Evolutionary conservation across 2,113 vertebrate genomes (phyloP).

Genomic region (Myiozetetes cayanensis): DNA sequence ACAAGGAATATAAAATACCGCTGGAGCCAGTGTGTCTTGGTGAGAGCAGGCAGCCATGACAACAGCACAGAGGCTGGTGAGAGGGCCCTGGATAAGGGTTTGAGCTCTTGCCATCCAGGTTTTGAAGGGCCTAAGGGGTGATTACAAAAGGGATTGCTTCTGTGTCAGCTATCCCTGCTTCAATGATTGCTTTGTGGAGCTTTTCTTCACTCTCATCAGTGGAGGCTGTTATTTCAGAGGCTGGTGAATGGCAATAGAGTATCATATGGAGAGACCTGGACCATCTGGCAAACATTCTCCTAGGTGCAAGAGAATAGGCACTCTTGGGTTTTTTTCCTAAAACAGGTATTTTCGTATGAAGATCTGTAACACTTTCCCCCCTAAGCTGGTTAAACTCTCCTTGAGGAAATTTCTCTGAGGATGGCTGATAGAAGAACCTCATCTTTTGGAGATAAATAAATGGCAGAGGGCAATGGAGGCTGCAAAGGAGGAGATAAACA

Average conservation of each 20-base stretch:
- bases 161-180: not conserved
- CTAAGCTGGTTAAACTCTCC: not conserved
- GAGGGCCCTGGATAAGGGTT: not conserved
- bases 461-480: not conserved
- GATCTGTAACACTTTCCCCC: not conserved
- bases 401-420: not conserved
- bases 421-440: not conserved
- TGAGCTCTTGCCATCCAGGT: not conserved
- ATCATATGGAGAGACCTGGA: not conserved
- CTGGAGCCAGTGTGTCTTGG: constrained; percentile 56
- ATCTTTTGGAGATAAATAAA: not conserved
- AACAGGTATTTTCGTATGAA: not conserved
- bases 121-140: not conserved
- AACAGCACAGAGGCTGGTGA: not conserved
- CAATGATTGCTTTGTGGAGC: not conserved
- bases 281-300: not conserved
- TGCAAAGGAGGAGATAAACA: not conserved
- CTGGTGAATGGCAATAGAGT: not conserved
- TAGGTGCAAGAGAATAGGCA: not conserved
- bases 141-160: not conserved
- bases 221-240: not conserved
- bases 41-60: constrained; percentile 3
- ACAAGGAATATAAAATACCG: constrained; percentile 5
- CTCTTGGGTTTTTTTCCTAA: not conserved
- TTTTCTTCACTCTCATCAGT: not conserved